Base-by-base conservation (phyloP, 2,888 invertebrate genomes). In the Caenorhabditis angaria region DNA sequence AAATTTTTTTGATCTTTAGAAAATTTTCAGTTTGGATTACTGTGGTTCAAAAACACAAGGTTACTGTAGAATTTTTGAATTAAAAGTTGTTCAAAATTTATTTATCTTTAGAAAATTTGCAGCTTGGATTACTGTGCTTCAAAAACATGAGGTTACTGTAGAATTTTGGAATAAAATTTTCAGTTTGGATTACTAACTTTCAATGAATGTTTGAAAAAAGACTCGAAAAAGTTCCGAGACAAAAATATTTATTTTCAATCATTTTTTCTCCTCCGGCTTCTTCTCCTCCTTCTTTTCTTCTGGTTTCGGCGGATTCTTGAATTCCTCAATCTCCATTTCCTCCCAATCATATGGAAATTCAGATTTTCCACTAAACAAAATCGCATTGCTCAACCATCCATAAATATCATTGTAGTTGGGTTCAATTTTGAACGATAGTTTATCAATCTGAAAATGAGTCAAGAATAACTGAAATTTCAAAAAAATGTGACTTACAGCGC, bases 271-370 rank as follows among this genome's bases (percentile, higher is more conserved):
- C 27, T 53, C 22, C 1, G 25, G n/a, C 20, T 32, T 28, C 22
- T 53, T 18, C 2, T 54, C 32, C 47, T 53, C 35, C 18, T 62
- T 62, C 32, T 54, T 14, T 25, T 41, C 58, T 5, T 1, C 58
- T n/a, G 55, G 54, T 28, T 70, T 62, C 28, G 61, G 64, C 51
- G 73, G 73, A 65, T 69, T 73, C 41, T 75, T 70, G 53, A 74
- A 71, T 5, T 68, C 77, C 0, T 66, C 61, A 25, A 75, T 62
- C 55, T 78, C 78, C 18, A 32, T 3, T 25, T 64, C 66, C 27
- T 80, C 80, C 80, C 80, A 80, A 68, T 80, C 80, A 47, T 80
- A 80, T 35, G 80, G 80, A 28, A 80, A 76, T 32, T 73, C 77
- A 70, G 76, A 58, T 47, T 65, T 63, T 18, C 75, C 75, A 55